Evolutionary conservation across 2,888 invertebrate genomes (phyloP).

Genomic region (Eudemis profundana): DNA sequence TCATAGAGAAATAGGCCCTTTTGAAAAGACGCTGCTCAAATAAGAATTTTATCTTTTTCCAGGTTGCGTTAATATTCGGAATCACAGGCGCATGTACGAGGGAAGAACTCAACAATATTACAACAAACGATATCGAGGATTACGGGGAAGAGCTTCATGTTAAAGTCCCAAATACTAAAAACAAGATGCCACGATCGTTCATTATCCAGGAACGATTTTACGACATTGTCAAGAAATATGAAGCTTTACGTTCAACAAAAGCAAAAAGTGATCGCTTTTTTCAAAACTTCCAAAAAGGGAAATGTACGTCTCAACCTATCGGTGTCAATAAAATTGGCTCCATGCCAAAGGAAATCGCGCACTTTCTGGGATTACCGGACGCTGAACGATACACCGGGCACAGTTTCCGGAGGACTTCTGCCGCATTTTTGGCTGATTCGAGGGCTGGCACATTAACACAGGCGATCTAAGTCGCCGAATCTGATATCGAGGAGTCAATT

Average conservation of each 20-base stretch:
- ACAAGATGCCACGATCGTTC: constrained; percentile 44
- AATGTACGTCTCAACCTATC: constrained; percentile 45
- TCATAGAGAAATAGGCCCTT: too few species aligned
- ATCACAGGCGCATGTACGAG: too few species aligned
- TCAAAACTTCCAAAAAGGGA: constrained; percentile 44
- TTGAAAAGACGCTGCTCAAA: too few species aligned
- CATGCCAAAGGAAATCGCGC: constrained; percentile 48
- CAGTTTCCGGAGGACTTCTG: constrained; percentile 46
- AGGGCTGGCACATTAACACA: too few species aligned
- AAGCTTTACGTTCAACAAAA: constrained; percentile 40
- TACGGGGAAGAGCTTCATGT: constrained; percentile 27
- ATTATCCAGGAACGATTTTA: constrained; percentile 29
- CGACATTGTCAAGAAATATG: constrained; percentile 45
- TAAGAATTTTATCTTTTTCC: too few species aligned
- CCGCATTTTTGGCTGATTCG: constrained; percentile 44
- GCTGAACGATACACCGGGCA: constrained; percentile 45
- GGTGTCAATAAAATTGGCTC: constrained; percentile 46
- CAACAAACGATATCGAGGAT: not conserved
- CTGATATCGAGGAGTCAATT: too few species aligned
- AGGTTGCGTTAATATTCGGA: too few species aligned
- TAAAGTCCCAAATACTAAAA: constrained; percentile 41
- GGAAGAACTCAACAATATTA: too few species aligned
- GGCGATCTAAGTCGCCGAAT: too few species aligned
- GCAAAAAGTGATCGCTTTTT: constrained; percentile 46
- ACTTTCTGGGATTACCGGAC: constrained; percentile 43